phyloP scores from a whole-genome alignment of 2,113 vertebrate species.

The Halcyon senegalensis region DNA sequence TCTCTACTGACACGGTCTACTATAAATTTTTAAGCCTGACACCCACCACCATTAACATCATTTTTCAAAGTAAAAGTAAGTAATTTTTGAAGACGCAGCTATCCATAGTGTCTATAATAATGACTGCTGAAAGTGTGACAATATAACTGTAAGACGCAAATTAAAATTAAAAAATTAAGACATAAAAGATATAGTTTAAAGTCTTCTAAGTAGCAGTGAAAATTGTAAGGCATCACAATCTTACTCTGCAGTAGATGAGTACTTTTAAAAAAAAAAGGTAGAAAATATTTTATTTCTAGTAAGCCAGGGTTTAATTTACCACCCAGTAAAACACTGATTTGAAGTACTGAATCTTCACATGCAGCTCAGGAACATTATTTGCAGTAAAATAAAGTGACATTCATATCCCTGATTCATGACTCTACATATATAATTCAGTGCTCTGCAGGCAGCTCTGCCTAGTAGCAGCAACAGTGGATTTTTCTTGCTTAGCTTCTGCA shows the following conservation, averaged over 20 bases:
- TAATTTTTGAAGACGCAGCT: background rate
- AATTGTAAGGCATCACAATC: background rate
- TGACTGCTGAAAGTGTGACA: background rate
- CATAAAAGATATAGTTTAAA: background rate
- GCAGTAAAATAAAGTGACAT: background rate
- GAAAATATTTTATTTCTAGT: background rate
- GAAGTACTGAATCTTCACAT: background rate
- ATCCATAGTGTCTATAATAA: background rate
- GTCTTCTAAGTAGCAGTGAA: background rate
- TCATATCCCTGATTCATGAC: background rate
- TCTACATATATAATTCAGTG: background rate
- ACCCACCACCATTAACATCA: background rate
- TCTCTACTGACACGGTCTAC: background rate
- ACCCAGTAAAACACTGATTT: background rate
- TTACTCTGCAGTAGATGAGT: background rate
- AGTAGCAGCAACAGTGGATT: background rate
- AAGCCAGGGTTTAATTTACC: background rate
- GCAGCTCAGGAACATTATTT: background rate
- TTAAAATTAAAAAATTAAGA: background rate
- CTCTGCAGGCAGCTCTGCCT: background rate
- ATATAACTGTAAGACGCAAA: background rate
- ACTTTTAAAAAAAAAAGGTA: background rate
- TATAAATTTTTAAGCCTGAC: background rate
- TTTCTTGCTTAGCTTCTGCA: background rate
- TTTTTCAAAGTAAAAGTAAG: background rate